Conservation (phyloP, 2,113 vertebrate genomes). For the Varanus salvator region DNA sequence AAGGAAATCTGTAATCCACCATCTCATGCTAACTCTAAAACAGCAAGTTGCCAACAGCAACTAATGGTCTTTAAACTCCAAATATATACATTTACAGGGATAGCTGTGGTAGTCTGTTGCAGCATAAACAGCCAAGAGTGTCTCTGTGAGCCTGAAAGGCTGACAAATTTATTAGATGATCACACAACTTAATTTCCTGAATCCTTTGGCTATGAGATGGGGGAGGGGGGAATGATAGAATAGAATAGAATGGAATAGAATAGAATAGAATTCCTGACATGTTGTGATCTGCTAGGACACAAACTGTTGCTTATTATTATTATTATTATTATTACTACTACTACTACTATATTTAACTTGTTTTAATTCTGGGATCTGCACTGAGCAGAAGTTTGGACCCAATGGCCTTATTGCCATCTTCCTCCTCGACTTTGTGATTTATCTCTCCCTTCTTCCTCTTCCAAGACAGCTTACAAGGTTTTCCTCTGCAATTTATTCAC, state of each 20-base stretch:
- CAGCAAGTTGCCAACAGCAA: constrained; percentile 47
- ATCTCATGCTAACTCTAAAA: constrained; percentile 27
- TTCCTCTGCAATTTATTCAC: too few species aligned
- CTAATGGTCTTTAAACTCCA: constrained; percentile 13
- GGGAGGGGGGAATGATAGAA: background rate
- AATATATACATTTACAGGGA: background rate
- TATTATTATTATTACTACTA: too few species aligned
- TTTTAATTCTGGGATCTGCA: too few species aligned
- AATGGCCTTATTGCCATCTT: too few species aligned
- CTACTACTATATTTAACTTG: too few species aligned
- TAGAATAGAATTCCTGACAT: background rate
- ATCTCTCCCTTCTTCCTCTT: too few species aligned
- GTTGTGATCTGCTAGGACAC: background rate
- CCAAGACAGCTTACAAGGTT: too few species aligned
- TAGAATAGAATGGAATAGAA: too few species aligned
- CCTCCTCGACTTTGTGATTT: too few species aligned
- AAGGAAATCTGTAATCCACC: constrained; percentile 1
- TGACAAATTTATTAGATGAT: background rate
- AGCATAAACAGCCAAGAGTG: background rate
- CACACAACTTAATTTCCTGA: background rate
- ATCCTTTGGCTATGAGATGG: constrained; percentile 33
- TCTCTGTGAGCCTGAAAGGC: background rate
- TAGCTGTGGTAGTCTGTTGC: background rate
- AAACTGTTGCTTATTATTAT: background rate
- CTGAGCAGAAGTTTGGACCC: too few species aligned